Percentiles rank a stretch among this genome's conserved stretches.
Evolutionary conservation across 2,797 vertebrate genomes (phyloP).

Genomic region (Oreonectes daqikongensis): DNA sequence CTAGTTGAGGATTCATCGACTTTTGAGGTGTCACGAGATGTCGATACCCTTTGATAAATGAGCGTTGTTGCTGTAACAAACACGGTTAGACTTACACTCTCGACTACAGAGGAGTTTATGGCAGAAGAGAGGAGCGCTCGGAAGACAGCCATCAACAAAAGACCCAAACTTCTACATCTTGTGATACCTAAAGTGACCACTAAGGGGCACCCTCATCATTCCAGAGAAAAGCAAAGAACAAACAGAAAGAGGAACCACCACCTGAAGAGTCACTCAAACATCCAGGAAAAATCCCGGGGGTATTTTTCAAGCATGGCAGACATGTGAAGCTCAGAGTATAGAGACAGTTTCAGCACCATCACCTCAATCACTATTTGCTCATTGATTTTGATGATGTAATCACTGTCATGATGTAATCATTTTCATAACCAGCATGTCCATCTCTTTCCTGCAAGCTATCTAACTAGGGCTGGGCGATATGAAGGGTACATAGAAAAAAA

Average conservation of each 20-base stretch:
- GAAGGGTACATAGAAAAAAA: too few relatives aligned
- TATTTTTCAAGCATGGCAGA: background rate
- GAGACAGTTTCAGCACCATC: background rate
- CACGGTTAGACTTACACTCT: conserved; percentile 54
- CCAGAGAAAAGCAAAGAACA: background rate
- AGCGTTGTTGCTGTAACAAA: conserved; percentile 69
- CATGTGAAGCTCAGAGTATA: background rate
- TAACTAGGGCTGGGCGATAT: background rate
- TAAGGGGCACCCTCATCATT: background rate
- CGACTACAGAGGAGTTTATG: conserved; percentile 37
- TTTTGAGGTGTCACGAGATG: background rate
- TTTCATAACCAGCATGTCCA: background rate
- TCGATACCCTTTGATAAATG: conserved; percentile 57
- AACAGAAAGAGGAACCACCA: conserved; percentile 29
- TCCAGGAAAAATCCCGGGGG: background rate
- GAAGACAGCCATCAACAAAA: conserved; percentile 9
- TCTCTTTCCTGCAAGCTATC: background rate
- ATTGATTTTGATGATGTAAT: background rate
- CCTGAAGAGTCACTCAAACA: background rate
- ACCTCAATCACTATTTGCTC: background rate
- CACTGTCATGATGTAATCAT: too few relatives aligned
- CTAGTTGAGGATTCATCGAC: conserved; percentile 11
- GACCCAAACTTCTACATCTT: background rate
- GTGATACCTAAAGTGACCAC: conserved; percentile 19
- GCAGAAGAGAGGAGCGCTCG: background rate